phyloP scores from a whole-genome alignment of 2,797 vertebrate genomes.

The Chloroceryle amazona region DNA sequence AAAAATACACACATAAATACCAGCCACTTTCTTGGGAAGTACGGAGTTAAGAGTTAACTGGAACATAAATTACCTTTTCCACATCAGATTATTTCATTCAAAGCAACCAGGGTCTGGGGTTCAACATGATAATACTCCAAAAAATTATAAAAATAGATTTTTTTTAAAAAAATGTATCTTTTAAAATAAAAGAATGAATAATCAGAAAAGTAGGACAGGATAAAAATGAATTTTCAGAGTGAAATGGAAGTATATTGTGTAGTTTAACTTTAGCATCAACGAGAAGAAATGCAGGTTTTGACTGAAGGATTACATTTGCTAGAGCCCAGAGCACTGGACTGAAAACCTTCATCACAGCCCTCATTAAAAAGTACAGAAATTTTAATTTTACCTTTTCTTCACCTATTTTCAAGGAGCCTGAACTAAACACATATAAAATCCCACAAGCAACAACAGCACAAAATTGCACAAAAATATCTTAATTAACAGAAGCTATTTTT shows the following conservation, averaged over 20 bases:
- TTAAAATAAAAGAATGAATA: not conserved
- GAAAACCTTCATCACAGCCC: not conserved
- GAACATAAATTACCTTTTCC: not conserved
- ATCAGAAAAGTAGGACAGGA: not conserved
- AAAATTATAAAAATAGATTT: not conserved
- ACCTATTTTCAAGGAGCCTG: not conserved
- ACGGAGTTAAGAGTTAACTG: not conserved
- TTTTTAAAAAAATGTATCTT: too few species aligned
- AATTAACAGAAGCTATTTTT: not conserved
- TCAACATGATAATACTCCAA: not conserved
- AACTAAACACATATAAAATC: not conserved
- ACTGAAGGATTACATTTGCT: not conserved
- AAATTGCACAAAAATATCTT: not conserved
- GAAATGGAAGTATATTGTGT: not conserved
- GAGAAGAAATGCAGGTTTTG: conserved; percentile 8
- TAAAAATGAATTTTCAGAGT: not conserved
- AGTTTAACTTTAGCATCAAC: not conserved
- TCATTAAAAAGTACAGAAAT: not conserved
- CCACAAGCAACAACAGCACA: not conserved
- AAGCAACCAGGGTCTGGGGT: not conserved
- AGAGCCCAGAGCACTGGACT: not conserved
- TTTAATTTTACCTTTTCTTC: not conserved
- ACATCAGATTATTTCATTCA: not conserved
- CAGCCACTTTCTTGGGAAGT: not conserved
- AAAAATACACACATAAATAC: not conserved